Base-by-base conservation (phyloP, 2,888 invertebrate genomes). In the Philaethria dido region DNA sequence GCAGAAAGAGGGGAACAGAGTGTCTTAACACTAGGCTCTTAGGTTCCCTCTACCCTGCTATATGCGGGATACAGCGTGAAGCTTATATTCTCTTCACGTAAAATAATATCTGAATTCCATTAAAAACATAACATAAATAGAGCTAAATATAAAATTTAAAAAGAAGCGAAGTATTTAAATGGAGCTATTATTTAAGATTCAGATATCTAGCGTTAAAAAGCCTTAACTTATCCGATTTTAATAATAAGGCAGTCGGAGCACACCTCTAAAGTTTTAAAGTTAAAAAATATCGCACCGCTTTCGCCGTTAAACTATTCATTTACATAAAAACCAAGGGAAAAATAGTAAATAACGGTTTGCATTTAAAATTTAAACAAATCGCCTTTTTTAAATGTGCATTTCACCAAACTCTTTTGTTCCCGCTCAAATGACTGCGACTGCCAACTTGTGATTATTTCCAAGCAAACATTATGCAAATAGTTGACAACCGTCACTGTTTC, bases 391-490 rank as follows among this genome's bases (percentile, higher is more conserved):
- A 73, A 71, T 68, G 69, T 63, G 69, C 68, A 73, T 72, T 64
- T 68, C 71, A 61, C 69, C 55, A 64, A 73, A 73, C 65, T 71
- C 71, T 72, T 74, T 73, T 74, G 73, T 73, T 72, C 62, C 59
- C 55, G 54, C 55, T 48, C 61, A 77, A 79, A 77, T 75, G 77
- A 76, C 75, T 76, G 73, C 74, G 77, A 79, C 75, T 75, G 75
- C 76, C 75, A 78, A 80, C 77, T 80, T 73, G 75, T 75, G 77
- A 80, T 78, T 81, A 80, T 81, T 80, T 78, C 68, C 72, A 76
- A 75, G 76, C 75, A 78, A 80, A 78, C 78, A 78, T 79, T 81
- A 80, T 81, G 80, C 77, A 80, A 82, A 81, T 78, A 73, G 73
- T 72, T 73, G 75, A 76, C 75, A 73, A 76, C 76, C 75, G 72